These are phyloP conservation scores for Potamilus streckersoni DNA, from an alignment of 1,140 invertebrate genomes.

Conservation along the genomic window DNA sequence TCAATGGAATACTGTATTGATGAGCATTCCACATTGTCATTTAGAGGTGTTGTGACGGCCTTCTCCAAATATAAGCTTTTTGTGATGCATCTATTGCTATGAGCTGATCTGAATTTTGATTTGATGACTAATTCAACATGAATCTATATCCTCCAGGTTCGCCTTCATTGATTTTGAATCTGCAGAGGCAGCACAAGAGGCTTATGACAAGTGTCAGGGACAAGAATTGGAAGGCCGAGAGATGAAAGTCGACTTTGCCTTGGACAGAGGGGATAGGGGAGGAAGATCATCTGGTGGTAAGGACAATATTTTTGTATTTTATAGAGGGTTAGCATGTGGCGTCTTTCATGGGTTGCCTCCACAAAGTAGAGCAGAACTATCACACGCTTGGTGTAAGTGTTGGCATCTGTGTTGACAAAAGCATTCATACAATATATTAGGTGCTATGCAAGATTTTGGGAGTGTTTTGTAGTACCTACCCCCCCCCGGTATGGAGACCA, in stretches of 20 bases:
- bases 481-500: too few relatives aligned
- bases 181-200: constrained; percentile 18
- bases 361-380: too few relatives aligned
- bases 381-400: too few relatives aligned
- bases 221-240: constrained; percentile 26
- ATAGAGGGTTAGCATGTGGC: too few relatives aligned
- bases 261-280: constrained; percentile 15
- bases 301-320: background rate
- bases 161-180: constrained; percentile 32
- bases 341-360: too few relatives aligned
- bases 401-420: too few relatives aligned
- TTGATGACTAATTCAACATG: background rate
- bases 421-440: too few relatives aligned
- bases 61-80: background rate
- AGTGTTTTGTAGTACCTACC: too few relatives aligned
- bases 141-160: constrained; percentile 11
- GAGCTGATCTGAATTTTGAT: background rate
- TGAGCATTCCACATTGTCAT: too few relatives aligned
- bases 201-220: constrained; percentile 20
- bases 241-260: constrained; percentile 26
- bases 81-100: background rate
- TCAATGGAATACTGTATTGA: too few relatives aligned
- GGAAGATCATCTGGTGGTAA: background rate
- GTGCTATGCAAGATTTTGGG: too few relatives aligned
- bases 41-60: too few relatives aligned